phyloP scores from a whole-genome alignment of 2,797 vertebrate species.

The Ispidina lecontei region DNA sequence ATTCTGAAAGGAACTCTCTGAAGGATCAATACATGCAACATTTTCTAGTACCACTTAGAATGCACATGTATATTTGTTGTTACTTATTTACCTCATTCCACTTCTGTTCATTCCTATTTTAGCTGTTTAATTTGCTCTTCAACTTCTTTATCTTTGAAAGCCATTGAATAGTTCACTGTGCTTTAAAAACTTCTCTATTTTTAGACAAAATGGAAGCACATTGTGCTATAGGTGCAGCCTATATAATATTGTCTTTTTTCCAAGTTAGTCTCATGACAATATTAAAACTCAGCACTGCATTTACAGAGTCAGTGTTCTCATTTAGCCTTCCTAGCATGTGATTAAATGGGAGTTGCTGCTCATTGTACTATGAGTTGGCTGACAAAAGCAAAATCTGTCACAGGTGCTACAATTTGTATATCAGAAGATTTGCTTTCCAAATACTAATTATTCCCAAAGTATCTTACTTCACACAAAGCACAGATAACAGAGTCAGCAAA shows the following conservation, averaged over 20 bases:
- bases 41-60: conserved; percentile 1
- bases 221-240: background rate
- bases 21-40: background rate
- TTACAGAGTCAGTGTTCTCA: conserved; percentile 52
- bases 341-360: conserved; percentile 69
- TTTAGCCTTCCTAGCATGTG: conserved; percentile 37
- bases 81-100: conserved; percentile 14
- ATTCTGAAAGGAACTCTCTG: background rate
- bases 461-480: conserved; percentile 53
- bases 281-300: conserved; percentile 38
- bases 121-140: conserved; percentile 47
- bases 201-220: conserved; percentile 14
- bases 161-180: conserved; percentile 6
- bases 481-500: conserved; percentile 58
- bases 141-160: conserved; percentile 14
- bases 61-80: background rate
- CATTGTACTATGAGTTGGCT: conserved; percentile 46
- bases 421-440: conserved; percentile 73
- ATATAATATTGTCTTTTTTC: background rate
- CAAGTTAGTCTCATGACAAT: conserved; percentile 43
- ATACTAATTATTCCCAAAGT: conserved; percentile 71
- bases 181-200: conserved; percentile 24
- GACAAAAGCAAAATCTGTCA: conserved; percentile 68
- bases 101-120: conserved; percentile 38
- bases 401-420: conserved; percentile 71